Conservation (phyloP, 2,888 invertebrate species). For the Clitarchus hookeri region DNA sequence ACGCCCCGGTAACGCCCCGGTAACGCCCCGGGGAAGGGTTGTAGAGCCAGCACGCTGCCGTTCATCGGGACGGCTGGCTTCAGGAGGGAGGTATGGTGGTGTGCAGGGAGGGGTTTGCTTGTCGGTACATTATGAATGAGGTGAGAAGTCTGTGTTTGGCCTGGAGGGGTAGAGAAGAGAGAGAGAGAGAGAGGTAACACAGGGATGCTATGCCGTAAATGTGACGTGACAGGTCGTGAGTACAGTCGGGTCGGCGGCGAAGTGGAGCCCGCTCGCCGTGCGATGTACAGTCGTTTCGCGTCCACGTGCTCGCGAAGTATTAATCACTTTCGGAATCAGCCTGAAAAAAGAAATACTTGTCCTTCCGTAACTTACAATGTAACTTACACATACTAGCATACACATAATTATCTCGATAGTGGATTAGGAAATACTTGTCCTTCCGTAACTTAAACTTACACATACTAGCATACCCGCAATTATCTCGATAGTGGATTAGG, state of each 20-base stretch:
- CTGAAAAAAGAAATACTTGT: too few relatives aligned
- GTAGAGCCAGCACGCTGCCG: neutral
- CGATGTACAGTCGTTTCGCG: neutral
- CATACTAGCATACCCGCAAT: too few relatives aligned
- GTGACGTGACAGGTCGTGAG: neutral
- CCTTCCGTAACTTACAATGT: too few relatives aligned
- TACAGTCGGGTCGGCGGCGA: neutral
- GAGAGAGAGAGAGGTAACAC: too few relatives aligned
- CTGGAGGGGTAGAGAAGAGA: neutral
- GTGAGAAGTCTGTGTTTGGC: conserved; percentile 10
- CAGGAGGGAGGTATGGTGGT: neutral
- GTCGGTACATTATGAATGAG: conserved; percentile 25
- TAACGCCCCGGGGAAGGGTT: neutral
- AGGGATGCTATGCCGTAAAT: neutral
- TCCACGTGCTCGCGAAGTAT: neutral
- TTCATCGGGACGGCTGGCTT: neutral
- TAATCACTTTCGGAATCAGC: too few relatives aligned
- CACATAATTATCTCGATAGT: too few relatives aligned
- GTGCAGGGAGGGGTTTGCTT: neutral
- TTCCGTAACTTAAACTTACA: too few relatives aligned
- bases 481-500: too few relatives aligned
- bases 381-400: too few relatives aligned
- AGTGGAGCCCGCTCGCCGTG: neutral
- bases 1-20: too few relatives aligned
- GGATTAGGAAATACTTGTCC: too few relatives aligned